These are phyloP conservation scores for Odontamblyopus lacepedii DNA, from an alignment of 2,797 vertebrate genomes.

Conservation along the genomic window DNA sequence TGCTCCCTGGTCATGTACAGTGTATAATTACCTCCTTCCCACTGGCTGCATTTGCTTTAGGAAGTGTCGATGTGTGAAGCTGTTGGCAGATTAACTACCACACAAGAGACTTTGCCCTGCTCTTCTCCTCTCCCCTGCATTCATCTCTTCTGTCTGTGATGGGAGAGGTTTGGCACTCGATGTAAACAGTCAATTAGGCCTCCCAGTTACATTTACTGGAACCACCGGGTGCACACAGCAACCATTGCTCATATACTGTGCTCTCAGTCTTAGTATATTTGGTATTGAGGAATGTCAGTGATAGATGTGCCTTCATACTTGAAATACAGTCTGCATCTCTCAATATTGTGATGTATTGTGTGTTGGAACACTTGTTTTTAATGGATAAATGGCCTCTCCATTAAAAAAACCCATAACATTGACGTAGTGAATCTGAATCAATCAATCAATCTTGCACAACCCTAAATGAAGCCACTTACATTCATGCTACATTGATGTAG, in stretches of 20 bases:
- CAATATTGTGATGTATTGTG: not conserved
- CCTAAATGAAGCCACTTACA: no score
- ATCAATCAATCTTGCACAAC: no score
- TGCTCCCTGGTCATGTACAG: constrained; percentile 10
- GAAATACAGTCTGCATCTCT: not conserved
- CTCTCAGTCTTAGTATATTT: not conserved
- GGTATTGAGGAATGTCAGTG: not conserved
- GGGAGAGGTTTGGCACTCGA: constrained; percentile 28
- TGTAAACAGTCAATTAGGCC: constrained; percentile 40
- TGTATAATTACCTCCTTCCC: constrained; percentile 30
- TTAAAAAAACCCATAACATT: no score
- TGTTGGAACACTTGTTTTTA: not conserved
- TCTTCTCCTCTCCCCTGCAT: constrained; percentile 21
- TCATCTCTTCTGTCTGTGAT: constrained; percentile 41
- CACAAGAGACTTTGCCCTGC: constrained; percentile 32
- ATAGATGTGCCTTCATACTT: not conserved
- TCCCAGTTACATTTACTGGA: constrained; percentile 1
- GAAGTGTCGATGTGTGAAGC: constrained; percentile 32
- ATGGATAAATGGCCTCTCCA: not conserved
- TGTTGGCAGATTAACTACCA: constrained; percentile 39
- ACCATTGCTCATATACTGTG: not conserved
- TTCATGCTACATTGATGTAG: not conserved
- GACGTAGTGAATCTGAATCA: no score
- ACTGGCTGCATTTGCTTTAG: constrained; percentile 21
- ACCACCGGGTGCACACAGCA: constrained; percentile 15